A percentile compares a stretch with the other conserved stretches of the same genome.
phyloP scores from a whole-genome alignment of 1,140 invertebrate genomes.

The Aphis gossypii region DNA sequence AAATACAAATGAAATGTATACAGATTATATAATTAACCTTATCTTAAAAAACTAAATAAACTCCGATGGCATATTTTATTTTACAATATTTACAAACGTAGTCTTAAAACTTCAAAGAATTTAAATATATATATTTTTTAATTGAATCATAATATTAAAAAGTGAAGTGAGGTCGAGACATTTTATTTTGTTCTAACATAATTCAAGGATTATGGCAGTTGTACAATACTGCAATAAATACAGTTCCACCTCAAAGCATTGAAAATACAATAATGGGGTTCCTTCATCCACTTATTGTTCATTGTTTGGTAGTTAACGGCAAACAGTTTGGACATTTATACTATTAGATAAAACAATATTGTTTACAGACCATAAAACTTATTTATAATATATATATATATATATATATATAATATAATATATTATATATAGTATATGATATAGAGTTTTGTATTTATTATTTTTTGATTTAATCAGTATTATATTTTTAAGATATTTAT shows the following conservation, averaged over 20 bases:
- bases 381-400: neutral
- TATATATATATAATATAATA: no score
- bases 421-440: neutral
- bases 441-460: neutral
- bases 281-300: constrained; percentile 2
- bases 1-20: no score
- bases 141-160: neutral
- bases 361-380: neutral
- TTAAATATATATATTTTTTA: neutral
- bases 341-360: constrained; percentile 19
- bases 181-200: neutral
- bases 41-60: neutral
- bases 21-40: neutral
- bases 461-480: neutral
- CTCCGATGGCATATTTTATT: no score
- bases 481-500: neutral
- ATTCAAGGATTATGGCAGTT: neutral
- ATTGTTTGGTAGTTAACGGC: constrained; percentile 14
- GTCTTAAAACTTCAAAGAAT: no score
- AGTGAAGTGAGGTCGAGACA: neutral
- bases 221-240: neutral
- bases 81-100: no score
- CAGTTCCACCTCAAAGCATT: constrained; percentile 30
- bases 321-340: neutral
- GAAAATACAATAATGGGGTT: constrained; percentile 4